Evolutionary conservation across 2,888 invertebrate species (phyloP).

Genomic region (Adelphocoris suturalis): DNA sequence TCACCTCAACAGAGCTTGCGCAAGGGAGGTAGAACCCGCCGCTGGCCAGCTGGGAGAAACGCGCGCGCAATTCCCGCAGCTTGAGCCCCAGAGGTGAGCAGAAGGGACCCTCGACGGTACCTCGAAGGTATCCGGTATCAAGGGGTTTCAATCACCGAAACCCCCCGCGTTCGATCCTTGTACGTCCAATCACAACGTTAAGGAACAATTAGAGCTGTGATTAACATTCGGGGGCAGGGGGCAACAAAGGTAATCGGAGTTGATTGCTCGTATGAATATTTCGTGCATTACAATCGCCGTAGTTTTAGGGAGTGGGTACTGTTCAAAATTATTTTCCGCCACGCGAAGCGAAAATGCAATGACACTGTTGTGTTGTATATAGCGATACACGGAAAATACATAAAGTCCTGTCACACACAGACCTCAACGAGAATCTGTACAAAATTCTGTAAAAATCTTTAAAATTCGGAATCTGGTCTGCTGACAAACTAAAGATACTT

Average conservation of each 20-base stretch:
- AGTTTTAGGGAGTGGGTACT: too few relatives aligned
- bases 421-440: too few relatives aligned
- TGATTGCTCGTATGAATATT: neutral
- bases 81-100: conserved; percentile 11
- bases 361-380: too few relatives aligned
- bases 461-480: too few relatives aligned
- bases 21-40: neutral
- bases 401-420: too few relatives aligned
- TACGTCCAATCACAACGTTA: conserved; percentile 2
- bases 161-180: neutral
- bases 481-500: too few relatives aligned
- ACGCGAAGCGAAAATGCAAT: too few relatives aligned
- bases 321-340: too few relatives aligned
- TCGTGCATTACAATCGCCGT: neutral
- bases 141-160: conserved; percentile 39
- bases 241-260: neutral
- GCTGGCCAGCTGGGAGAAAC: neutral
- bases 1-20: neutral
- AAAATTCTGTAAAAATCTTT: too few relatives aligned
- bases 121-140: conserved; percentile 22
- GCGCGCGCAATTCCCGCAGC: neutral
- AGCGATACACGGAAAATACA: too few relatives aligned
- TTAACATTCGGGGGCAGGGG: neutral
- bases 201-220: conserved; percentile 39
- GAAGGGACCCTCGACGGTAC: too few relatives aligned